Conservation (phyloP, 2,888 invertebrate species). For the Ctenicera cuprea region DNA sequence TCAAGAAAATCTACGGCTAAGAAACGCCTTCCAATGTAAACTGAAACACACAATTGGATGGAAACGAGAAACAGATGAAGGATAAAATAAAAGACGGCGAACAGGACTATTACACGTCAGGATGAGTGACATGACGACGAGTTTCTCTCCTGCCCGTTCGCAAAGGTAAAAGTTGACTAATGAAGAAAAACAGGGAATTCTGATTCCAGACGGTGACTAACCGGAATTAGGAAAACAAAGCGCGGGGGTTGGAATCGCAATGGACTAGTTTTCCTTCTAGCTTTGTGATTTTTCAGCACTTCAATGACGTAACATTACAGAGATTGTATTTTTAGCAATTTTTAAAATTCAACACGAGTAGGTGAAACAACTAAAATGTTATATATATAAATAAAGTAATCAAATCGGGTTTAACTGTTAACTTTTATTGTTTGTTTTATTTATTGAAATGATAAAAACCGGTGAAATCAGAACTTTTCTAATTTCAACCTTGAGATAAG, state of each 20-base stretch:
- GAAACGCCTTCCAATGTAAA: constrained; percentile 46
- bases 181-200: constrained; percentile 45
- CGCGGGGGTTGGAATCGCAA: constrained; percentile 19
- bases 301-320: neutral
- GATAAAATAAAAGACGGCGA: constrained; percentile 45
- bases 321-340: neutral
- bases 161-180: constrained; percentile 48
- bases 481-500: too few relatives aligned
- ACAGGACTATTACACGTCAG: constrained; percentile 49
- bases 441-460: too few relatives aligned
- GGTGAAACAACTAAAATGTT: neutral
- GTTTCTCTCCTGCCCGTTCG: constrained; percentile 29
- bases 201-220: constrained; percentile 36
- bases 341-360: neutral
- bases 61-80: constrained; percentile 48
- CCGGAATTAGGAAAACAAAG: constrained; percentile 45
- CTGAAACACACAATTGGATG: constrained; percentile 49
- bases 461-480: too few relatives aligned
- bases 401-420: too few relatives aligned
- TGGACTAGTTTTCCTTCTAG: neutral
- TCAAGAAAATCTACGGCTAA: constrained; percentile 43
- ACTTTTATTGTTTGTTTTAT: too few relatives aligned
- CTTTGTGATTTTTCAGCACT: constrained; percentile 28
- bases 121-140: constrained; percentile 49
- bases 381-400: neutral